Conservation (phyloP, 2,888 invertebrate species). For the Crossocerus cetratus region DNA sequence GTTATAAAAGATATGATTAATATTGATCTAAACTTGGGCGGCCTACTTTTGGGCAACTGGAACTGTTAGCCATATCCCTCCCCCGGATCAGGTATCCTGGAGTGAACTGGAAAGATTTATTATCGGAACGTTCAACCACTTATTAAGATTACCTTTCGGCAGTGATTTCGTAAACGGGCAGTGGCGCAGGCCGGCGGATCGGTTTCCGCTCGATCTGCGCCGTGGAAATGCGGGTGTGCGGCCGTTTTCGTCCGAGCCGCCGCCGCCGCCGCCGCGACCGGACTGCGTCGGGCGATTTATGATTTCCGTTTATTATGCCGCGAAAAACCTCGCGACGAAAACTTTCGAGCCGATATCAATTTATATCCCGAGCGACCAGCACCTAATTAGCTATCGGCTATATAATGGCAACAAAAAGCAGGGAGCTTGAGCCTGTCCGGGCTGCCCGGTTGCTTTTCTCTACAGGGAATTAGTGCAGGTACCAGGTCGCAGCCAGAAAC, state of each 20-base stretch:
- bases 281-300: constrained; percentile 29
- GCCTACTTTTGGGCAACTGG: too few relatives aligned
- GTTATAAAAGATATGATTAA: too few relatives aligned
- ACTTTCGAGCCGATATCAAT: constrained; percentile 48
- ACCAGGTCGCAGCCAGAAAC: constrained; percentile 19
- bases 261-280: constrained; percentile 1
- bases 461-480: constrained; percentile 42
- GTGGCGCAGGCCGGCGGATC: constrained; percentile 6
- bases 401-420: constrained; percentile 28
- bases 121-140: constrained; percentile 21
- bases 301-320: constrained; percentile 47
- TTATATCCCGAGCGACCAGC: constrained; percentile 42
- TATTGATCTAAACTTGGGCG: too few relatives aligned
- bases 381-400: constrained; percentile 53
- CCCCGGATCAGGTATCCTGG: too few relatives aligned
- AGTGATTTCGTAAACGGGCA: constrained; percentile 23
- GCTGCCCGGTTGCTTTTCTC: constrained; percentile 29
- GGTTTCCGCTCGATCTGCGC: constrained; percentile 29
- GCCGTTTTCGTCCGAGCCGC: constrained; percentile 28
- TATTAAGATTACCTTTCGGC: constrained; percentile 15
- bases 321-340: constrained; percentile 38
- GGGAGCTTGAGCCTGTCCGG: not conserved
- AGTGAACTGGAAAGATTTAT: not conserved
- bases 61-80: too few relatives aligned
- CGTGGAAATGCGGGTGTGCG: constrained; percentile 36